Evolutionary conservation across 1,140 invertebrate genomes (phyloP), one percentile per base, ranked within the genome.

Genomic region (Oncopeltus fasciatus): DNA sequence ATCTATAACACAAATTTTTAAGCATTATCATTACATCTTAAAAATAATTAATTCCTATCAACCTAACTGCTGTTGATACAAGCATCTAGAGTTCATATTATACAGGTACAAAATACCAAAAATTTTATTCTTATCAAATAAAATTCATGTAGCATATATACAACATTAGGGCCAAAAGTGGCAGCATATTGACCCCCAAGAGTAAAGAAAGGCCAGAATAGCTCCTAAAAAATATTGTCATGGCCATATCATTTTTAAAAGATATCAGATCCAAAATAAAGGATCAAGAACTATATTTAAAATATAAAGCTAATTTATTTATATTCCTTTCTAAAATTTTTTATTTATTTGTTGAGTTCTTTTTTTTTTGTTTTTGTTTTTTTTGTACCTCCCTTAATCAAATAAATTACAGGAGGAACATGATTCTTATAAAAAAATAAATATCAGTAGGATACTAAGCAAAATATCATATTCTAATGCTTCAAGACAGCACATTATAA

Each of bases 61-160:
- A 24, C 26, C 49, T 53, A 53, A 53, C 16, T 26, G 26, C 49
- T 20, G 49, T 53, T 53, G 26, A 14, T 53, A 53, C 24, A 53
- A 24, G 24, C 20, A 24, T 24, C 20, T 53, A 26, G 3, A 46
- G 44, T 46, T 46, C 44, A 46, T 46, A 24, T 38, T 38, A 38
- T 53, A 27, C 49, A 53, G 49, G 49, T 53, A 53, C 49, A 53
- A 53, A 53, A 53, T 53, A 53, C 49, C 49, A 24, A 53, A n/a
- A 53, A 12, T 27, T 18, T 53, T 53, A 53, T 53, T 24, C 24
- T 53, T 53, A 53, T 24, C 49, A 53, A 53, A 53, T 53, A 53
- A 53, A 53, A 53, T 53, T 11, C 49, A 53, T 24, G 14, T 38
- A 38, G n/a, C 31, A 38, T 53, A 53, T 53, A 24, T 53, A 53